Evolutionary conservation across 2,888 invertebrate genomes (phyloP).

Genomic region (Formica aserva): DNA sequence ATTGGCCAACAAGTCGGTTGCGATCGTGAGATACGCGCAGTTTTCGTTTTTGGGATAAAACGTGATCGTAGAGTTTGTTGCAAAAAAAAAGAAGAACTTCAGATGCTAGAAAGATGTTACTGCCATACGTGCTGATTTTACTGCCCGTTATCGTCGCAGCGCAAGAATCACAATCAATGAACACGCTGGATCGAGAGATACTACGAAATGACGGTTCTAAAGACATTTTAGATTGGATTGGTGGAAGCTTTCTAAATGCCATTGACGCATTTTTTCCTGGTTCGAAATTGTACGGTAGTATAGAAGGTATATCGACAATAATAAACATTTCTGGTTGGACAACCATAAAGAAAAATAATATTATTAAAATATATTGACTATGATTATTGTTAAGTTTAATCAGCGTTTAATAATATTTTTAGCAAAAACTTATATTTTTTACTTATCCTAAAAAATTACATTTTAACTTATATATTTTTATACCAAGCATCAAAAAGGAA

Average conservation of each 20-base stretch:
- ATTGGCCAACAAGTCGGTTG: conserved; percentile 68
- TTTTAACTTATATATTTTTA: neutral
- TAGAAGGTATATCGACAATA: conserved; percentile 72
- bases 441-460: neutral
- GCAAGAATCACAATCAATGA: conserved; percentile 66
- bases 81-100: conserved; percentile 6
- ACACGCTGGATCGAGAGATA: conserved; percentile 46
- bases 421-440: neutral
- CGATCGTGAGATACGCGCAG: conserved; percentile 1
- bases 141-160: conserved; percentile 68
- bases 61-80: neutral
- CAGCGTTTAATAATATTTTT: neutral
- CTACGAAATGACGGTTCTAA: conserved; percentile 46
- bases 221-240: conserved; percentile 70
- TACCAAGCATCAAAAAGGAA: neutral
- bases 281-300: conserved; percentile 30
- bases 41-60: conserved; percentile 18
- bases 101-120: conserved; percentile 74
- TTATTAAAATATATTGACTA: neutral
- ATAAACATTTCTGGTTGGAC: neutral
- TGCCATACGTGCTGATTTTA: conserved; percentile 72
- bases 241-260: conserved; percentile 73
- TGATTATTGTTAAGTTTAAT: neutral
- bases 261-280: conserved; percentile 72
- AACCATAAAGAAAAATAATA: too few species aligned